Evolutionary conservation across 2,797 vertebrate genomes (phyloP).

Genomic region (Lophotriccus pileatus): DNA sequence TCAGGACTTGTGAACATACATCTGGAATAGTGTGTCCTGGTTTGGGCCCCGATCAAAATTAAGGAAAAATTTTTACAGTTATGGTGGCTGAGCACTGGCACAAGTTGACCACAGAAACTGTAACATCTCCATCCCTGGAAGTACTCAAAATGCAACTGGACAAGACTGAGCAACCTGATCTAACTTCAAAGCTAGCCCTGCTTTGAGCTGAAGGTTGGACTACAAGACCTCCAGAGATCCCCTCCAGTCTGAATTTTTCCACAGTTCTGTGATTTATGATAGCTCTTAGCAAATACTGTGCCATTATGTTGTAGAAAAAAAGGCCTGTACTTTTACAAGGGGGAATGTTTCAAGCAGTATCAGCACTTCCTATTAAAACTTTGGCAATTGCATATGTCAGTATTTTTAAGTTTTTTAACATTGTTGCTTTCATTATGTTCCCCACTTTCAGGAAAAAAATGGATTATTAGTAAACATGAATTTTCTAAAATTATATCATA

Average conservation of each 20-base stretch:
- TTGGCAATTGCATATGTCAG: neutral
- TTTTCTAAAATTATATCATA: constrained; percentile 20
- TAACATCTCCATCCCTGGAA: neutral
- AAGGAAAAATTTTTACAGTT: neutral
- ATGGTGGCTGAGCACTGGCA: neutral
- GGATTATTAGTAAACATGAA: constrained; percentile 40
- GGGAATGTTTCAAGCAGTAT: constrained; percentile 14
- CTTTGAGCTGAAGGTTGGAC: neutral
- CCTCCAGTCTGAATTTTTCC: neutral
- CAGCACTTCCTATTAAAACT: neutral
- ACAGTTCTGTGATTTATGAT: constrained; percentile 37
- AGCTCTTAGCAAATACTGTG: constrained; percentile 14
- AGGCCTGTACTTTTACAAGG: neutral
- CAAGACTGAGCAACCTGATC: neutral
- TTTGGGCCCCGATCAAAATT: neutral
- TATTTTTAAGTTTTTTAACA: neutral
- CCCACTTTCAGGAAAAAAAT: neutral
- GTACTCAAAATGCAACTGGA: neutral
- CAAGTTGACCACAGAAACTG: neutral
- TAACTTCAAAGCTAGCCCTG: neutral
- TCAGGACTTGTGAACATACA: neutral
- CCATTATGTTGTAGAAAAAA: constrained; percentile 24
- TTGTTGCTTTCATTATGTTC: neutral
- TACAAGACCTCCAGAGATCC: neutral
- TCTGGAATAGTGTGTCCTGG: neutral